phyloP scores from a whole-genome alignment of 2,113 vertebrate genomes.

The Nothobranchius furzeri region DNA sequence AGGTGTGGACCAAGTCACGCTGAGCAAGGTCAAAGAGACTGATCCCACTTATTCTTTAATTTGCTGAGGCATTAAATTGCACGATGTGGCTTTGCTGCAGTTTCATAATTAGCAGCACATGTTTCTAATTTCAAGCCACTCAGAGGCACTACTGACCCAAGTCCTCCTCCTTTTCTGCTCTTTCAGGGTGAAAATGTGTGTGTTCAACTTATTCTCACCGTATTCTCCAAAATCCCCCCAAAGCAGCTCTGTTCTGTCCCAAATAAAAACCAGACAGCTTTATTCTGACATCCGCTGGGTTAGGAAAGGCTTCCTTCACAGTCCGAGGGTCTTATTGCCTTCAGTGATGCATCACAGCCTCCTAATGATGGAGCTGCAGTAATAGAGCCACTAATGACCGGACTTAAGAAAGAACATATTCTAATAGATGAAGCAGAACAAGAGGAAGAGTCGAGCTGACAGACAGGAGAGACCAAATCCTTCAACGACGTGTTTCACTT shows the following conservation, averaged over 20 bases:
- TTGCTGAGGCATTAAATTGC: conserved; percentile 83
- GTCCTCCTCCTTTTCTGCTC: conserved; percentile 73
- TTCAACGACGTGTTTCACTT: too few species aligned
- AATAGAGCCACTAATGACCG: conserved; percentile 75
- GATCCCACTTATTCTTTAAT: conserved; percentile 81
- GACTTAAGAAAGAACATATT: conserved; percentile 77
- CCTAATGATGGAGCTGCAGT: conserved; percentile 72
- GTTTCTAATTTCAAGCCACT: conserved; percentile 83
- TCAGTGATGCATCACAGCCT: conserved; percentile 75
- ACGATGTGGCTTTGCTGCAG: conserved; percentile 79
- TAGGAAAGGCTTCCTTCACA: conserved; percentile 19
- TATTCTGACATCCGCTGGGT: background rate
- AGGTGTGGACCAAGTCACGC: conserved; percentile 67
- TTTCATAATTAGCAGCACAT: conserved; percentile 85
- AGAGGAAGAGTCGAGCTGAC: conserved; percentile 64
- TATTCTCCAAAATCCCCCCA: too few species aligned
- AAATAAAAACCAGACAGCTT: background rate
- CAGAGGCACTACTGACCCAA: conserved; percentile 81
- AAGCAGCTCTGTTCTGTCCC: background rate
- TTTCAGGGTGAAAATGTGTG: conserved; percentile 45
- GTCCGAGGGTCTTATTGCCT: conserved; percentile 65
- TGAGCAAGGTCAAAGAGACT: conserved; percentile 80
- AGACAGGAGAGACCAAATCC: conserved; percentile 24
- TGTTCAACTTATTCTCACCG: conserved; percentile 2
- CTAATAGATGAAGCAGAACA: conserved; percentile 74